Conservation (phyloP, 2,113 vertebrate species). For the Urocitellus parryii region DNA sequence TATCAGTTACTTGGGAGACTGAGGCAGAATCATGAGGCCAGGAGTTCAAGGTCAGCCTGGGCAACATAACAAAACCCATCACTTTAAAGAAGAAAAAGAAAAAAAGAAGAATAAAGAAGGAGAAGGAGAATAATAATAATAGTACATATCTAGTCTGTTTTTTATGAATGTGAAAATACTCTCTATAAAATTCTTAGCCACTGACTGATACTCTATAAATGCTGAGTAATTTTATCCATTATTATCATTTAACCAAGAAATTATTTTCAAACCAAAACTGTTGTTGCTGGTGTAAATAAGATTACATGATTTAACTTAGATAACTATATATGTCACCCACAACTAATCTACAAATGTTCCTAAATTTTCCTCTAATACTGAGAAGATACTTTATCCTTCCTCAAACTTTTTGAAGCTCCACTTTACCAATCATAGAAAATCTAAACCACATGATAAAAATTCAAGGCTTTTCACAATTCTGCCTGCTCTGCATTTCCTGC, state of each 20-base stretch:
- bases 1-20: no score
- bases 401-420: background rate
- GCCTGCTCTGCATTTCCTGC: background rate
- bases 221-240: background rate
- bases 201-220: background rate
- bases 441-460: background rate
- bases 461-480: background rate
- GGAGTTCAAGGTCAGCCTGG: no score
- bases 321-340: background rate
- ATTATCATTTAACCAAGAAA: background rate
- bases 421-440: background rate
- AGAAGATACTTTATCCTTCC: background rate
- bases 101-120: no score
- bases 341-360: background rate
- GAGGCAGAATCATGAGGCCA: no score
- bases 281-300: background rate
- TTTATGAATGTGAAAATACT: slow-evolving; percentile 9
- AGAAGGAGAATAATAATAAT: background rate
- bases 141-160: background rate
- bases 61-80: no score
- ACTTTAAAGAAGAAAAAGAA: no score
- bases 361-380: background rate
- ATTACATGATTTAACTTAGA: background rate
- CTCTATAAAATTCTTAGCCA: background rate
- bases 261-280: background rate